Percentiles rank a stretch among this genome's conserved stretches.
These are phyloP conservation scores for Mico argentatus DNA, from an alignment of 2,797 vertebrate genomes.

Conservation along the genomic window DNA sequence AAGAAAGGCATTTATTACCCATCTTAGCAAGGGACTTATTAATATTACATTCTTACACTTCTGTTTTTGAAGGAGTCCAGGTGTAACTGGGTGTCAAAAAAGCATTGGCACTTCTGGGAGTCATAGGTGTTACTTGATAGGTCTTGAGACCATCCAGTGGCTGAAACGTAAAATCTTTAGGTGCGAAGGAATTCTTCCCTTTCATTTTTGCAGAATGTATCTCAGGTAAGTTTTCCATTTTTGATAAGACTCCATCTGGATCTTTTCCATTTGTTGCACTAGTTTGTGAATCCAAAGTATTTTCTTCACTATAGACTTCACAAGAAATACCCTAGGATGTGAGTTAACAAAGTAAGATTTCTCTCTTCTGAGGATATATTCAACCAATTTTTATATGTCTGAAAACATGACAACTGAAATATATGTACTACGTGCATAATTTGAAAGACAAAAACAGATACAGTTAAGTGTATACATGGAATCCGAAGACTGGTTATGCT, in stretches of 20 bases:
- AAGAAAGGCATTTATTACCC: background rate
- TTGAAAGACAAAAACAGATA: slow-evolving; percentile 11
- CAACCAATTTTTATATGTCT: background rate
- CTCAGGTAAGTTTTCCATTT: slow-evolving; percentile 38
- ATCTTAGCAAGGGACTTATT: background rate
- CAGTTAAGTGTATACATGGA: background rate
- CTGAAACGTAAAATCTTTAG: slow-evolving; percentile 92
- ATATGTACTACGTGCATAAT: background rate
- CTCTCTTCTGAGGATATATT: background rate
- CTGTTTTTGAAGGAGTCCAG: slow-evolving; percentile 78
- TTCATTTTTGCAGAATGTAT: slow-evolving; percentile 49
- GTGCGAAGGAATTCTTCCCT: slow-evolving; percentile 91
- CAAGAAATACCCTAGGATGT: slow-evolving; percentile 71
- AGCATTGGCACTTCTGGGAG: slow-evolving; percentile 87
- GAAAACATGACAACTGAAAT: background rate
- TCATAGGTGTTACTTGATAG: slow-evolving; percentile 90
- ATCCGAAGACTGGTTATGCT: background rate
- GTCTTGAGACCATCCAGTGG: slow-evolving; percentile 87
- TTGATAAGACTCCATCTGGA: slow-evolving; percentile 37
- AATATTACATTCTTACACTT: slow-evolving; percentile 79
- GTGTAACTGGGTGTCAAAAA: slow-evolving; percentile 88
- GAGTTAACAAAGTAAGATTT: slow-evolving; percentile 59
- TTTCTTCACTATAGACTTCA: slow-evolving; percentile 67
- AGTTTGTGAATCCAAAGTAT: slow-evolving; percentile 33
- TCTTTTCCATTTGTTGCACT: slow-evolving; percentile 32